Conservation (phyloP, 2,797 vertebrate genomes). For the Astyanax mexicanus region DNA sequence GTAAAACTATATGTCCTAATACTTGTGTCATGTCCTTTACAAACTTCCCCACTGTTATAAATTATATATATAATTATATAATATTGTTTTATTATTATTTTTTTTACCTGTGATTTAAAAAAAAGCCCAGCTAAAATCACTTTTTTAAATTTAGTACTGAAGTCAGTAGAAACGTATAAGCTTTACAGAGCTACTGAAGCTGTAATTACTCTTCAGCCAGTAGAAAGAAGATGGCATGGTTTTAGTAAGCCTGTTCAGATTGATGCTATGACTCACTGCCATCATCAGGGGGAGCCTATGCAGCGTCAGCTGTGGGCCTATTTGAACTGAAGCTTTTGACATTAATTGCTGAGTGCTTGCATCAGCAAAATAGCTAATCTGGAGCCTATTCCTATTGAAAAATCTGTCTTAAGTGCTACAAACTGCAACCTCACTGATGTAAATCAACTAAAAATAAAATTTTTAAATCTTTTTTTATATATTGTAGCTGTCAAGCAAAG, state of each 20-base stretch:
- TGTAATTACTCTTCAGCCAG: neutral
- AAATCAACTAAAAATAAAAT: no score
- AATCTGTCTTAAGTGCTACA: neutral
- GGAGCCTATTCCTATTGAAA: neutral
- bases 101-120: no score
- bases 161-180: no score
- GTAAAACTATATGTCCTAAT: no score
- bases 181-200: neutral
- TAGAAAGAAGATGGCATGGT: neutral
- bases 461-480: no score
- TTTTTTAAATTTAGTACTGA: no score
- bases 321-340: conserved; percentile 12
- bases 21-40: no score
- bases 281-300: conserved; percentile 49
- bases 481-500: no score
- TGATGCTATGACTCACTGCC: conserved; percentile 38
- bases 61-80: no score
- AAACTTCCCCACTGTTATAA: no score
- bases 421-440: neutral
- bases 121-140: no score
- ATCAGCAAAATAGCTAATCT: conserved; percentile 49
- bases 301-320: neutral
- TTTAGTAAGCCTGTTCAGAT: neutral
- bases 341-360: conserved; percentile 52
- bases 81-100: no score